A percentile compares a stretch with the other conserved stretches of the same genome.
Conservation (phyloP, 2,797 vertebrate genomes). For the Melanogrammus aeglefinus region DNA sequence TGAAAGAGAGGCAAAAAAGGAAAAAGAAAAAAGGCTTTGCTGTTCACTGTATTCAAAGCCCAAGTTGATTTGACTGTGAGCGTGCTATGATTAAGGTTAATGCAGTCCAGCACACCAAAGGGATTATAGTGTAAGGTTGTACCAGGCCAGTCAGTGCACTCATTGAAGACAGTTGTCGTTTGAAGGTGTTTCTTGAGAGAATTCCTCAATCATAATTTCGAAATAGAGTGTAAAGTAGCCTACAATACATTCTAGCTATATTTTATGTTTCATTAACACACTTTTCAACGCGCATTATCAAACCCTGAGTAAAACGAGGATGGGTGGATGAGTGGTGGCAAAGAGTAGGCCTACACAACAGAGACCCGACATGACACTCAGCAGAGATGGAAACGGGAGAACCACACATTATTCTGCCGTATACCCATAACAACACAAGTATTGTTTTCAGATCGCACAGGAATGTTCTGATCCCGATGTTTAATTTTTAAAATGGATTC, state of each 20-base stretch:
- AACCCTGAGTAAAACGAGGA: not conserved
- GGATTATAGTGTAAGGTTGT: not conserved
- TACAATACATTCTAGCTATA: not conserved
- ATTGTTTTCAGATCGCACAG: not conserved
- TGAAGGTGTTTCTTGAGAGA: not conserved
- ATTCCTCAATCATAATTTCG: not conserved
- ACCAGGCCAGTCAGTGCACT: not conserved
- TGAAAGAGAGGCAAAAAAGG: constrained; percentile 36
- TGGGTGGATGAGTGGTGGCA: not conserved
- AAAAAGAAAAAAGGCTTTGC: not conserved
- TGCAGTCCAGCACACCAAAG: not conserved
- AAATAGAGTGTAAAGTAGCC: not conserved
- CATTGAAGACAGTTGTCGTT: not conserved
- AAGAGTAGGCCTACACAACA: not conserved
- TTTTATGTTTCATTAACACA: not conserved
- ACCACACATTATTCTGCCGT: not conserved
- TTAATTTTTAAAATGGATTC: not conserved
- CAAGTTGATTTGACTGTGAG: not conserved
- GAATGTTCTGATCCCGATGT: not conserved
- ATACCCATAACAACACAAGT: not conserved
- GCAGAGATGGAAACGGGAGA: not conserved
- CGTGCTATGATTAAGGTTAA: not conserved
- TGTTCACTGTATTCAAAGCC: not conserved
- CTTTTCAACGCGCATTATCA: not conserved
- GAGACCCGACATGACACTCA: not conserved